Percentiles rank a stretch among this genome's conserved stretches.
Evolutionary conservation across 2,888 invertebrate genomes (phyloP).

Genomic region (Vesta saturnalis): DNA sequence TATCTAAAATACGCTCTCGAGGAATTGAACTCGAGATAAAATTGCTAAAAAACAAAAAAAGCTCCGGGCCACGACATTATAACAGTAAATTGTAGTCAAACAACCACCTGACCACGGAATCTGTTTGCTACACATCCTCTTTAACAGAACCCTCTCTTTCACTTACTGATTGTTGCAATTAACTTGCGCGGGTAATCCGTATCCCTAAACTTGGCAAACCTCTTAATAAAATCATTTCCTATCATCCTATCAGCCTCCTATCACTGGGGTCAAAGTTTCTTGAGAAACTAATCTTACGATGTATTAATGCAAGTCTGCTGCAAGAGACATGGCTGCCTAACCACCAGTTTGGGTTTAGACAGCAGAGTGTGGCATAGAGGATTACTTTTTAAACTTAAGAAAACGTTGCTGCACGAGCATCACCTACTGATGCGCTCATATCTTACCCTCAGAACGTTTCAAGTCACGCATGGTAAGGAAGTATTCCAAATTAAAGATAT

Average conservation of each 20-base stretch:
- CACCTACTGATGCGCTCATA: background rate
- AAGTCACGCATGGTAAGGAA: background rate
- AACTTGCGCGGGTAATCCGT: background rate
- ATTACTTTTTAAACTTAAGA: no score
- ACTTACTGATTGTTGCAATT: background rate
- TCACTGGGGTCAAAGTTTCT: no score
- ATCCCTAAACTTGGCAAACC: background rate
- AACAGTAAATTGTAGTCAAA: background rate
- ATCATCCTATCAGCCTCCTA: background rate
- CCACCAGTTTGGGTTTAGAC: background rate
- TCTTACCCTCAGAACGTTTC: background rate
- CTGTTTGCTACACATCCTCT: background rate
- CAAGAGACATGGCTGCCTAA: background rate
- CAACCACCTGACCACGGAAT: background rate
- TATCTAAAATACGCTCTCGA: background rate
- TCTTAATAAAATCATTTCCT: no score
- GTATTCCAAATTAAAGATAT: no score
- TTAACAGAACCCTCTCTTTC: background rate
- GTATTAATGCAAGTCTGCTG: no score
- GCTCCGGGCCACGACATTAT: background rate
- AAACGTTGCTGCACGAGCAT: no score
- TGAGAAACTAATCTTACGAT: no score
- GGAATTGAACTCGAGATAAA: background rate
- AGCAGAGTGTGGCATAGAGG: no score
- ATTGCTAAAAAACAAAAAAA: background rate